These are phyloP conservation scores for Plecotus auritus DNA, from an alignment of 2,113 vertebrate species.

Conservation along the genomic window DNA sequence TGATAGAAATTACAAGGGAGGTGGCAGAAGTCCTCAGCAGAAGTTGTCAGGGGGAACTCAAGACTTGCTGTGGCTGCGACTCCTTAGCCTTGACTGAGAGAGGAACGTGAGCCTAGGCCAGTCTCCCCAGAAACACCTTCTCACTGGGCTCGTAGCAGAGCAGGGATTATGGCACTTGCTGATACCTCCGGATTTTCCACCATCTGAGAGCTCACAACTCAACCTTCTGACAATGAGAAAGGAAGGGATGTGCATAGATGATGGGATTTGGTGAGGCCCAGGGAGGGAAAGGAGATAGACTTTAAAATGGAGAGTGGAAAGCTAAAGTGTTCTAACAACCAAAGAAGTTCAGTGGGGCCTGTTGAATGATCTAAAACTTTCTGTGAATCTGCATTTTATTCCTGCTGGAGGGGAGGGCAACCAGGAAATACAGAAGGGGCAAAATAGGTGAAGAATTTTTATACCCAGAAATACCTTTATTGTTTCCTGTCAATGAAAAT, in stretches of 20 bases:
- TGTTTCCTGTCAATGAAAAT: neutral
- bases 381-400: neutral
- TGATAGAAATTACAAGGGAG: neutral
- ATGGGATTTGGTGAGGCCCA: neutral
- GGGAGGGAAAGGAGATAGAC: neutral
- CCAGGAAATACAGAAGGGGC: neutral
- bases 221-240: neutral
- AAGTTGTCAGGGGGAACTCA: neutral
- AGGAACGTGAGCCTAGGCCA: neutral
- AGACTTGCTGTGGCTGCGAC: neutral
- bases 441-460: neutral
- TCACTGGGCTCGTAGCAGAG: neutral
- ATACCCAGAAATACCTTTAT: neutral
- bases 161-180: neutral
- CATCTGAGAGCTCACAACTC: neutral
- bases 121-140: neutral
- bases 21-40: neutral
- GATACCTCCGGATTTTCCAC: neutral
- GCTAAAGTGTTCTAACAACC: neutral
- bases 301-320: neutral
- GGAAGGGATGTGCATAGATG: accelerated
- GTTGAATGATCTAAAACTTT: neutral
- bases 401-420: neutral
- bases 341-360: neutral
- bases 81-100: neutral